Conservation (phyloP, 1,140 invertebrate species). For the Idris sp. region DNA sequence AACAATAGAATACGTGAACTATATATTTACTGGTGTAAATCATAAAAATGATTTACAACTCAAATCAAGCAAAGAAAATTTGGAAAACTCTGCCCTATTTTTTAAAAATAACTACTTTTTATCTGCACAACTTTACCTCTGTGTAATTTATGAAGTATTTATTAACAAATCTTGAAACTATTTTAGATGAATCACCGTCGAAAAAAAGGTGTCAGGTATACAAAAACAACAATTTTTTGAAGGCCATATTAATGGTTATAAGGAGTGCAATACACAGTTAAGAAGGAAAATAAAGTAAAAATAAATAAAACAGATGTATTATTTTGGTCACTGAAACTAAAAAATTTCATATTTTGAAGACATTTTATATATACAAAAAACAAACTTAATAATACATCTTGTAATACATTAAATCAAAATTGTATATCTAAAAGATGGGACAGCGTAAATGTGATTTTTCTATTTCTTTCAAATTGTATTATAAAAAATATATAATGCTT, state of each 20-base stretch:
- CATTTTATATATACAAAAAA: slow-evolving; percentile 47
- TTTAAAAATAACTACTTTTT: no score
- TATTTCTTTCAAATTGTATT: slow-evolving; percentile 32
- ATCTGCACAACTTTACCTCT: no score
- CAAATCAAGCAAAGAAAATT: no score
- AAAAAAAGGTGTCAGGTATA: slow-evolving; percentile 22
- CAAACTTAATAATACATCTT: no score
- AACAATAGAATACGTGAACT: no score
- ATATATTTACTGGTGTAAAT: no score
- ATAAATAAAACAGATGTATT: slow-evolving; percentile 41
- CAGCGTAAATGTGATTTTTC: slow-evolving; percentile 39
- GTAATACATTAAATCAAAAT: slow-evolving; percentile 52
- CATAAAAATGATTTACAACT: no score
- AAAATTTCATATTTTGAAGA: slow-evolving; percentile 53
- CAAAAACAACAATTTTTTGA: slow-evolving; percentile 16
- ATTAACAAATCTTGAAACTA: slow-evolving; percentile 1
- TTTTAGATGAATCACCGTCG: slow-evolving; percentile 1
- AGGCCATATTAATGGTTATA: slow-evolving; percentile 21
- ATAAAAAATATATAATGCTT: slow-evolving; percentile 12
- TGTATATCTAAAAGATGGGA: slow-evolving; percentile 33
- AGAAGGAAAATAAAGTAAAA: slow-evolving; percentile 21
- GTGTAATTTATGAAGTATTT: no score
- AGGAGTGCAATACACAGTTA: slow-evolving; percentile 30
- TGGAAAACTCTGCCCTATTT: no score
- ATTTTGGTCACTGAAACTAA: slow-evolving; percentile 52